Percentiles rank a stretch among this genome's conserved stretches.
Evolutionary conservation across 2,888 invertebrate species (phyloP).

Genomic region (Caenorhabditis doughertyi): DNA sequence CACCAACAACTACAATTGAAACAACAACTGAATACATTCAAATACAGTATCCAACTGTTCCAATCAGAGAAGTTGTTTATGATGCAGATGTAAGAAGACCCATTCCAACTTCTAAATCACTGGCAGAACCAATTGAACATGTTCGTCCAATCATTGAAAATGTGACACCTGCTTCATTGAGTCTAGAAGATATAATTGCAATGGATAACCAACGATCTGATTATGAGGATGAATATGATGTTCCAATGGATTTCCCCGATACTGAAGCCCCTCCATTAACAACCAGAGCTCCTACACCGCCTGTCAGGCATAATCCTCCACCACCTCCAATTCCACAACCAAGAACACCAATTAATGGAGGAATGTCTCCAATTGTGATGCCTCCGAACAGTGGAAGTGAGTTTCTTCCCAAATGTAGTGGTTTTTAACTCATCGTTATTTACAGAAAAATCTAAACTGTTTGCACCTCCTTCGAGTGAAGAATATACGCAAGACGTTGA

Average conservation of each 20-base stretch:
- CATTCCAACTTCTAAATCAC: slow-evolving; percentile 25
- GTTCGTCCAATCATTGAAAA: slow-evolving; percentile 58
- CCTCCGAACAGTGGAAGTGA: slow-evolving; percentile 47
- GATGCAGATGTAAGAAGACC: slow-evolving; percentile 44
- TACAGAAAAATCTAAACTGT: slow-evolving; percentile 61
- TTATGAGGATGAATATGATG: slow-evolving; percentile 66
- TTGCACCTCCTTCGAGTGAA: slow-evolving; percentile 53
- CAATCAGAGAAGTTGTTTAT: slow-evolving; percentile 37
- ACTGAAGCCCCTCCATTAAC: slow-evolving; percentile 54
- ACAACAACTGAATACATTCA: slow-evolving; percentile 36
- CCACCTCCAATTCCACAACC: slow-evolving; percentile 19
- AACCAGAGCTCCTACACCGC: slow-evolving; percentile 8
- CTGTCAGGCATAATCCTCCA: slow-evolving; percentile 8
- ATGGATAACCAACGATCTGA: slow-evolving; percentile 62
- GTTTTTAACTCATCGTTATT: slow-evolving; percentile 1
- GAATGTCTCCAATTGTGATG: slow-evolving; percentile 53
- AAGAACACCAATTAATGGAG: slow-evolving; percentile 30
- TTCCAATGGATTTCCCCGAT: slow-evolving; percentile 63
- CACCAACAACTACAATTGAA: slow-evolving; percentile 39
- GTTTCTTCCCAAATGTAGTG: not conserved
- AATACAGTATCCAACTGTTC: slow-evolving; percentile 38
- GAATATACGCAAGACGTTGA: slow-evolving; percentile 63
- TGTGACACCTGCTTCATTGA: slow-evolving; percentile 62
- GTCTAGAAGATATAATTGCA: slow-evolving; percentile 69
- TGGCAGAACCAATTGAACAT: slow-evolving; percentile 56